These are phyloP conservation scores for Oxytorus armatus DNA, from an alignment of 2,888 invertebrate species.

Conservation along the genomic window DNA sequence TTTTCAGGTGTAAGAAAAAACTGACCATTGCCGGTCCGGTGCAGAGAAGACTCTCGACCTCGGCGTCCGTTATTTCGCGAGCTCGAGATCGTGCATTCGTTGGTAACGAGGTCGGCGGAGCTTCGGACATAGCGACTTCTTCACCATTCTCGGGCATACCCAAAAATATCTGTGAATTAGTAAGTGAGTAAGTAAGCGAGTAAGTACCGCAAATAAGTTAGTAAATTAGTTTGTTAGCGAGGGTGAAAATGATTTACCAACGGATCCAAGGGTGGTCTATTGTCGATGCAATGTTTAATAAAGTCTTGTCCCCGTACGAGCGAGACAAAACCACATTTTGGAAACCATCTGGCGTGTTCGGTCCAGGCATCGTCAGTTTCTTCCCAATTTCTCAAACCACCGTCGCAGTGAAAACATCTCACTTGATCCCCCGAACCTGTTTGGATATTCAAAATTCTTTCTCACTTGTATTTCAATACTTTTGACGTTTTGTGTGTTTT, in stretches of 20 bases:
- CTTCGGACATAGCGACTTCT: slow-evolving; percentile 65
- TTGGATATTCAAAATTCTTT: neutral
- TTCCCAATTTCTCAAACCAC: slow-evolving; percentile 96
- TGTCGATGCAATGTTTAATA: slow-evolving; percentile 86
- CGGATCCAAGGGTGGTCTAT: slow-evolving; percentile 77
- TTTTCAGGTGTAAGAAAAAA: slow-evolving; percentile 17
- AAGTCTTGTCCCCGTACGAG: slow-evolving; percentile 93
- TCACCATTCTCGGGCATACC: slow-evolving; percentile 72
- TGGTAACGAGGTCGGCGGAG: slow-evolving; percentile 69
- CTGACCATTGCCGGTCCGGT: slow-evolving; percentile 80
- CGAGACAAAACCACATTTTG: slow-evolving; percentile 93
- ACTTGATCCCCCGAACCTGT: slow-evolving; percentile 90
- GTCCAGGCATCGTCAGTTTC: slow-evolving; percentile 95
- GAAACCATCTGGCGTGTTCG: slow-evolving; percentile 97
- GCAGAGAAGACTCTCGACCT: slow-evolving; percentile 79
- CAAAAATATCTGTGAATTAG: slow-evolving; percentile 72
- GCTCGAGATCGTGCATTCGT: slow-evolving; percentile 57
- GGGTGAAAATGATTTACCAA: slow-evolving; percentile 69
- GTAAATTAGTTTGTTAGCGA: slow-evolving; percentile 19
- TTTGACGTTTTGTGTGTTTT: neutral
- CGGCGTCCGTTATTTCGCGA: slow-evolving; percentile 77
- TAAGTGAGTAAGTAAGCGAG: neutral
- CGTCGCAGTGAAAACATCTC: slow-evolving; percentile 97
- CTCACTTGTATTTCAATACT: neutral
- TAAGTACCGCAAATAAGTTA: slow-evolving; percentile 4